A percentile compares a stretch with the other conserved stretches of the same genome.
Evolutionary conservation across 1,140 invertebrate genomes (phyloP).

Genomic region (Pseudobourletiella spinata): DNA sequence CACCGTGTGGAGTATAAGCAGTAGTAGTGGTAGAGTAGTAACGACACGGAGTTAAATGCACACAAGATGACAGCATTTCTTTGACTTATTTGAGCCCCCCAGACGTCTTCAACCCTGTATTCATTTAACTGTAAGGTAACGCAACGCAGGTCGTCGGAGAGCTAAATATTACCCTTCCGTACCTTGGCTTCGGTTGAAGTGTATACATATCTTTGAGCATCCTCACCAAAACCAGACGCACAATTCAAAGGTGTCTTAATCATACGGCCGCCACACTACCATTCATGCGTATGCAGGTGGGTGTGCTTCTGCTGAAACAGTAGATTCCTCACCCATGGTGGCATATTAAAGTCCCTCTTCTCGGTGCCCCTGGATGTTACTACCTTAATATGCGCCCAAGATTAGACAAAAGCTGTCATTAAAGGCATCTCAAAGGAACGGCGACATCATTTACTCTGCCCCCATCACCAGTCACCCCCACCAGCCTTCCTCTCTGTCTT

Average conservation of each 20-base stretch:
- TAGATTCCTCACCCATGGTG: neutral
- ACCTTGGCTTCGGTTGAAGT: no score
- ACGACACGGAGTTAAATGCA: neutral
- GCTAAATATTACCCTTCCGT: no score
- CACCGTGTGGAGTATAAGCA: neutral
- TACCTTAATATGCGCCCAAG: neutral
- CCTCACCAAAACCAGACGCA: neutral
- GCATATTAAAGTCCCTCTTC: neutral
- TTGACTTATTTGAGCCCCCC: neutral
- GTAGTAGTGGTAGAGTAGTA: neutral
- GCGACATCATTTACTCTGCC: neutral
- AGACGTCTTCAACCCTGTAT: neutral
- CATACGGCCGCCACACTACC: neutral
- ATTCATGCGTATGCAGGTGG: neutral
- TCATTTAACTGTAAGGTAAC: neutral
- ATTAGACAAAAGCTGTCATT: neutral
- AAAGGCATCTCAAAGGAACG: neutral
- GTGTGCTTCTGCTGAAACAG: no score
- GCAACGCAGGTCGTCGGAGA: no score
- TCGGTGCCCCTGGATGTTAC: neutral
- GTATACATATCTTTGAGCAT: neutral
- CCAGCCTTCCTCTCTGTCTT: no score
- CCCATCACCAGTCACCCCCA: neutral
- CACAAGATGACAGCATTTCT: neutral
- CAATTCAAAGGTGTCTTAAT: neutral